Conservation (phyloP, 2,797 vertebrate genomes). For the Myotis pilosus region DNA sequence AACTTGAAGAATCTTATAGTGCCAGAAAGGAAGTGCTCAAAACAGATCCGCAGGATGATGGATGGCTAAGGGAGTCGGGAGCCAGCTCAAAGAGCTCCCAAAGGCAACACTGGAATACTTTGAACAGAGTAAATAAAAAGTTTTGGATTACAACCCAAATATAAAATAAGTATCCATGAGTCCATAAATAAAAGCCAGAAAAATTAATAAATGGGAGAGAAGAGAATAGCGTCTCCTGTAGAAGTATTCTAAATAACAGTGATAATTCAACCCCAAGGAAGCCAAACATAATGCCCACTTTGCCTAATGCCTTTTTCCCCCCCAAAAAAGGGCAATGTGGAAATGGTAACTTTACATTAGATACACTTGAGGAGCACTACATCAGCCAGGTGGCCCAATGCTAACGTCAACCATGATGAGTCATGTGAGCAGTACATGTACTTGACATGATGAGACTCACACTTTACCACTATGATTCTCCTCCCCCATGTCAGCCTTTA, state of each 20-base stretch:
- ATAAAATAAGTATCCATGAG: background rate
- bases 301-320: background rate
- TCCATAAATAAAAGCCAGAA: background rate
- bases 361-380: background rate
- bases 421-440: background rate
- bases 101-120: background rate
- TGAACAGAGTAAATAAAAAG: background rate
- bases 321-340: background rate
- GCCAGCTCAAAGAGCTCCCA: background rate
- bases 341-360: background rate
- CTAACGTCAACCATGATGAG: too few species aligned
- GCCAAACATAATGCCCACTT: accelerated
- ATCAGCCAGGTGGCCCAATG: background rate
- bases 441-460: background rate
- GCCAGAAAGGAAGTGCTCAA: background rate
- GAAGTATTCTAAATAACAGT: background rate
- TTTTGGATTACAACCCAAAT: background rate
- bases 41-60: background rate
- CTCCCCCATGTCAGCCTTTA: background rate
- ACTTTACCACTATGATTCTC: background rate
- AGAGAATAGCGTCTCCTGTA: background rate
- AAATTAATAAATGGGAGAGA: background rate
- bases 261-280: background rate
- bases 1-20: background rate
- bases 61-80: background rate